Conservation (phyloP, 1,140 invertebrate genomes). For the Trichomalopsis sarcophagae region DNA sequence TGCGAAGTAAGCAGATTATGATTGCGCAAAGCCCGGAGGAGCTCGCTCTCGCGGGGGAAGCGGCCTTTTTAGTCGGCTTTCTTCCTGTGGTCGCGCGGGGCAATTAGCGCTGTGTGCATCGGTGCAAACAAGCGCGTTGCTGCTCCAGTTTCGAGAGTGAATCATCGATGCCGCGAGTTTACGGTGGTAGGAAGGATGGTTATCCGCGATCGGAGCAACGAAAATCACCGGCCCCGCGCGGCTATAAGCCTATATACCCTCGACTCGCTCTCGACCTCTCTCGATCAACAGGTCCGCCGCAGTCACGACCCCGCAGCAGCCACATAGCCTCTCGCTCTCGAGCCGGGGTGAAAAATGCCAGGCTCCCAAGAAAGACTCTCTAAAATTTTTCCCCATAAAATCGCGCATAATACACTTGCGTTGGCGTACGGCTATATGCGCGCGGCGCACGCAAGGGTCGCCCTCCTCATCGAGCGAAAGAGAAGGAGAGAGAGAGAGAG, state of each 20-base stretch:
- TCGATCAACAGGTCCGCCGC: background rate
- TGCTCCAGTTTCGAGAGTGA: no score
- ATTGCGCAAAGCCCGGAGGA: background rate
- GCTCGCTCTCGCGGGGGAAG: background rate
- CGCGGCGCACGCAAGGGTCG: background rate
- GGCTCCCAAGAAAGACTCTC: background rate
- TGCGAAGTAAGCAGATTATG: slow-evolving; percentile 7
- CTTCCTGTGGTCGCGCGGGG: background rate
- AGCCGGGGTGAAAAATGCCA: background rate
- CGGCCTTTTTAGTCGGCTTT: no score
- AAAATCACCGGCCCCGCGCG: background rate
- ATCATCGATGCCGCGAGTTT: no score
- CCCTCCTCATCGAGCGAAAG: background rate
- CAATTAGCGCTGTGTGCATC: background rate
- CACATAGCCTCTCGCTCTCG: background rate
- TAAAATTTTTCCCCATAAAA: slow-evolving; percentile 5
- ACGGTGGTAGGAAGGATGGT: background rate
- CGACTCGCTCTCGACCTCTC: background rate
- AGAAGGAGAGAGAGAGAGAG: background rate
- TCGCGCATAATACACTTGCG: slow-evolving; percentile 11
- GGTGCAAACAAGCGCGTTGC: no score
- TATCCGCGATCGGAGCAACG: background rate
- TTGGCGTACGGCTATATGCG: slow-evolving; percentile 7
- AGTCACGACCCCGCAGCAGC: background rate
- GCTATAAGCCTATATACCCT: background rate